Evolutionary conservation across 2,113 vertebrate species (phyloP).

Genomic region (Leptobrachium ailaonicum): DNA sequence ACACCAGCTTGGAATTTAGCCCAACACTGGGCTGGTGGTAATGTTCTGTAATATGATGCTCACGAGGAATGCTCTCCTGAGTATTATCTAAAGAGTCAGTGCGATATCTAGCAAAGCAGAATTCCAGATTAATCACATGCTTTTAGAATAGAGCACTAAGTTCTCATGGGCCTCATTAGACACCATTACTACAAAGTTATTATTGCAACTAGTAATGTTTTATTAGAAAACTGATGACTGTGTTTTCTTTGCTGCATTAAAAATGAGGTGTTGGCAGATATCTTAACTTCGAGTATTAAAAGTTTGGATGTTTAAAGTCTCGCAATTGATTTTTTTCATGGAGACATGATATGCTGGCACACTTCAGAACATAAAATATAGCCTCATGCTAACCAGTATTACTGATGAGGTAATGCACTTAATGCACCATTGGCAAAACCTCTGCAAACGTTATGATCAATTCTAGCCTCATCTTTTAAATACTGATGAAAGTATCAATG

Average conservation of each 20-base stretch:
- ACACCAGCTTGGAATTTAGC: too few relatives aligned
- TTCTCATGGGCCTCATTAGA: not conserved
- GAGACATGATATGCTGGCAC: not conserved
- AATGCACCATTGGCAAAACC: not conserved
- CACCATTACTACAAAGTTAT: not conserved
- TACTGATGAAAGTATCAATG: too few relatives aligned
- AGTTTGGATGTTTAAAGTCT: not conserved
- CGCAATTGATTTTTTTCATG: not conserved
- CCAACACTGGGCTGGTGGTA: too few relatives aligned
- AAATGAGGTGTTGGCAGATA: not conserved
- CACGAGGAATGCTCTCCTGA: not conserved
- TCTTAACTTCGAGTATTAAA: not conserved
- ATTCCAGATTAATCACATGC: not conserved
- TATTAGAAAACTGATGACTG: not conserved
- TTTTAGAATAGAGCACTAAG: not conserved
- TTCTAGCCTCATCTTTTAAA: too few relatives aligned
- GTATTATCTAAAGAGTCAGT: not conserved
- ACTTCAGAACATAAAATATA: not conserved
- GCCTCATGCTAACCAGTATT: not conserved
- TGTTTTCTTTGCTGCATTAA: not conserved
- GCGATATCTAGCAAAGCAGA: not conserved
- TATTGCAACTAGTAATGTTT: not conserved
- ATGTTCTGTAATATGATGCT: not conserved
- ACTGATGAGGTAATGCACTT: not conserved
- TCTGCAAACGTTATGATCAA: too few relatives aligned